Percentiles rank a stretch among this genome's conserved stretches.
phyloP scores from a whole-genome alignment of 2,113 vertebrate genomes.

The Phyllostomus hastatus region DNA sequence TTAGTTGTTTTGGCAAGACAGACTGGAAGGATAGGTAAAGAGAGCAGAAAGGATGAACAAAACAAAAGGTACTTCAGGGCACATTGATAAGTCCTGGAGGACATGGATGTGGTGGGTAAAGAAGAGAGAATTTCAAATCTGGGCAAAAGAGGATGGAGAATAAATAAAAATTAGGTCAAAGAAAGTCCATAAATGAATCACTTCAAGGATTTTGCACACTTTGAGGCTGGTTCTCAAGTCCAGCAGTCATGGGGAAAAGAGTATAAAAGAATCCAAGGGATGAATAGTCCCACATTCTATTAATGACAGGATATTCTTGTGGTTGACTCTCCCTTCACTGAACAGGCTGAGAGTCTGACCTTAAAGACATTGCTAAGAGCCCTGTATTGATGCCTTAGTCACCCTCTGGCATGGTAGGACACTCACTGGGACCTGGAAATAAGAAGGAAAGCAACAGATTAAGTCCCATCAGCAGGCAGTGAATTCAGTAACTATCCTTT shows the following conservation, averaged over 20 bases:
- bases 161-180: not conserved
- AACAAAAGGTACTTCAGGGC: not conserved
- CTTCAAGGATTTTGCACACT: not conserved
- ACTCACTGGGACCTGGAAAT: not conserved
- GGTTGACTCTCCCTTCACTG: not conserved
- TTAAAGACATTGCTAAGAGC: not conserved
- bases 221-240: not conserved
- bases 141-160: not conserved
- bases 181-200: not conserved
- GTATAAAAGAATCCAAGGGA: not conserved
- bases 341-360: not conserved
- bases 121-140: not conserved
- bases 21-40: not conserved
- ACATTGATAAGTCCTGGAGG: not conserved
- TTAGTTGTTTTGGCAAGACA: not conserved
- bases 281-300: not conserved
- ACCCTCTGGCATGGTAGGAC: not conserved
- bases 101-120: not conserved
- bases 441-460: not conserved
- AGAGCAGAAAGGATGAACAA: not conserved
- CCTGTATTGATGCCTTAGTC: not conserved
- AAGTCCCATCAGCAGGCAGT: not conserved
- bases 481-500: not conserved
- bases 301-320: not conserved
- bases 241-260: not conserved